phyloP scores from a whole-genome alignment of 2,113 vertebrate species.

The Muntiacus reevesi region DNA sequence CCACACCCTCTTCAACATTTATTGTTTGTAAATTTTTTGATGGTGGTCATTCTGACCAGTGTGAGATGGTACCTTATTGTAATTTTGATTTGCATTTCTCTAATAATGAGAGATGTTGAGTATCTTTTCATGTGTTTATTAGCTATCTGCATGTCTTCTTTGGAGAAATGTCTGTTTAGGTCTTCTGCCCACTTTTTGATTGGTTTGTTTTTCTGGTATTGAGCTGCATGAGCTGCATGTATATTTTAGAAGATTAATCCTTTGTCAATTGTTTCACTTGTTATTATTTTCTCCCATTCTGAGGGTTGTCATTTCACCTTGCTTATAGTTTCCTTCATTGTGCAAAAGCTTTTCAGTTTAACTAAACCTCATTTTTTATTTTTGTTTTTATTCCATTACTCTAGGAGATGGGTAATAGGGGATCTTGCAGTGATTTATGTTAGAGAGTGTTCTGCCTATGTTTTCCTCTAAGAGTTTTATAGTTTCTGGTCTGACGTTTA shows the following conservation, averaged over 20 bases:
- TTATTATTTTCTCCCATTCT: background rate
- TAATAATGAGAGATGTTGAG: background rate
- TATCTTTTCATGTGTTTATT: background rate
- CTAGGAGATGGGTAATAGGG: background rate
- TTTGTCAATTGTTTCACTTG: background rate
- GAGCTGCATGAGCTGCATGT: background rate
- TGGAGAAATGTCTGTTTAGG: background rate
- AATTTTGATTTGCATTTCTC: background rate
- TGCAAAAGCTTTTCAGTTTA: background rate
- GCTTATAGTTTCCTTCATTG: background rate
- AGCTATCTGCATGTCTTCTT: background rate
- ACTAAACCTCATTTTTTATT: background rate
- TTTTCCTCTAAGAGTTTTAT: background rate
- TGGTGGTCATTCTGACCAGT: background rate
- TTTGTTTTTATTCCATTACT: background rate
- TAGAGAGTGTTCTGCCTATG: background rate
- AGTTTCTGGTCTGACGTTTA: background rate
- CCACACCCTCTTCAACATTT: background rate
- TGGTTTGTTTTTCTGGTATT: background rate
- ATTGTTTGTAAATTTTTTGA: background rate
- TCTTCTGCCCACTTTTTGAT: background rate
- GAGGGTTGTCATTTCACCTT: background rate
- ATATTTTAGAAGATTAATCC: background rate
- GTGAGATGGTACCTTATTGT: background rate
- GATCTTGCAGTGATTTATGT: background rate